Conservation (phyloP, 2,888 invertebrate genomes). For the Diadromus collaris region DNA sequence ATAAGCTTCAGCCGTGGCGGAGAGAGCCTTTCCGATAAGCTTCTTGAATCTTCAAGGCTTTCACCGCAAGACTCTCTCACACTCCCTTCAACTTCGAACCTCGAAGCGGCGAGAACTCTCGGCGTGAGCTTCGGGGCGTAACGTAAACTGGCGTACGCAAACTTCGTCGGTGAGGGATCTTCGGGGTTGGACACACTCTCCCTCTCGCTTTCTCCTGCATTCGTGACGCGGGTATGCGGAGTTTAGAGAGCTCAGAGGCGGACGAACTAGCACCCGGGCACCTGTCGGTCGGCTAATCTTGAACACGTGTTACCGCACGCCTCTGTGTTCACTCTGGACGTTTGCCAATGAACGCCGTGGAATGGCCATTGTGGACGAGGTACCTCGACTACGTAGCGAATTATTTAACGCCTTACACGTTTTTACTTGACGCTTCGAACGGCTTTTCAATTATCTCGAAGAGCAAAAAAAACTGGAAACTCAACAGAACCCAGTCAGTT, state of each 20-base stretch:
- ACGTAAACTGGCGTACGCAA: conserved; percentile 52
- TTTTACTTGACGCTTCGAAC: conserved; percentile 31
- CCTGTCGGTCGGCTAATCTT: conserved; percentile 79
- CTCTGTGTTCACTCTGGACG: conserved; percentile 69
- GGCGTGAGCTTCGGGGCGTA: conserved; percentile 43
- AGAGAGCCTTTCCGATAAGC: conserved; percentile 48
- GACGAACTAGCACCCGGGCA: conserved; percentile 68
- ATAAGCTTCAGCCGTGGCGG: conserved; percentile 37
- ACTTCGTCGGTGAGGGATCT: conserved; percentile 39
- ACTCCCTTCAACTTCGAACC: conserved; percentile 15
- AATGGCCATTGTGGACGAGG: conserved; percentile 45
- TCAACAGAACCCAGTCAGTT: not conserved
- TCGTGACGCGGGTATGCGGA: conserved; percentile 10
- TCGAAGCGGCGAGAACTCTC: conserved; percentile 20
- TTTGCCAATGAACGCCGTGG: conserved; percentile 47
- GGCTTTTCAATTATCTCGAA: conserved; percentile 1
- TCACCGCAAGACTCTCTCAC: conserved; percentile 24
- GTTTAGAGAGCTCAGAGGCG: conserved; percentile 33
- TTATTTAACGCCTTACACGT: conserved; percentile 49
- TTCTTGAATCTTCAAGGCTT: conserved; percentile 50
- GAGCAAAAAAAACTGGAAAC: conserved; percentile 2
- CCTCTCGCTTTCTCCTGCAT: not conserved
- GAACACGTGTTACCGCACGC: conserved; percentile 76
- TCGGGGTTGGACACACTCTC: conserved; percentile 28
- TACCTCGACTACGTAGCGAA: conserved; percentile 40